Conservation (phyloP, 2,113 vertebrate species). For the Empidonax alnorum region DNA sequence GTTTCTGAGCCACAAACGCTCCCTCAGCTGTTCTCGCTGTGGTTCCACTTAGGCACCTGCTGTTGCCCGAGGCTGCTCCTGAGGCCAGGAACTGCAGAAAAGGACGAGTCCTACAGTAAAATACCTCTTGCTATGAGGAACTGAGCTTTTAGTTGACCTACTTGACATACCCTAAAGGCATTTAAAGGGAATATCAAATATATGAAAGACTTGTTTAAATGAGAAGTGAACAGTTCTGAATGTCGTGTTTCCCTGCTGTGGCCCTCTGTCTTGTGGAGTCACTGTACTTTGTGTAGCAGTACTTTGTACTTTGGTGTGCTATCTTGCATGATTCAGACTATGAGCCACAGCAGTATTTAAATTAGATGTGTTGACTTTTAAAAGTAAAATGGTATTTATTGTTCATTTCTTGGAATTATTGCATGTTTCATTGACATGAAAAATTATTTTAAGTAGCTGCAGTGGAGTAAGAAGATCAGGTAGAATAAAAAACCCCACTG, state of each 20-base stretch:
- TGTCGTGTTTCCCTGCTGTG: neutral
- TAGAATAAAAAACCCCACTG: neutral
- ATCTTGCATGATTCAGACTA: neutral
- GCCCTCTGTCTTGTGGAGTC: slow-evolving; percentile 22
- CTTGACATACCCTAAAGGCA: slow-evolving; percentile 56
- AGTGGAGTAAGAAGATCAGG: neutral
- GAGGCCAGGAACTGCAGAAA: slow-evolving; percentile 16
- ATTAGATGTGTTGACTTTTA: neutral
- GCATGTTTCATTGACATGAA: neutral
- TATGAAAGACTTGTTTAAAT: slow-evolving; percentile 26
- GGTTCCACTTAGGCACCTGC: slow-evolving; percentile 22
- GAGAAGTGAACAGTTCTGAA: slow-evolving; percentile 7
- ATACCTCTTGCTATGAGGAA: slow-evolving; percentile 16
- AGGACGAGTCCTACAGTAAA: slow-evolving; percentile 11
- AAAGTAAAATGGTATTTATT: neutral
- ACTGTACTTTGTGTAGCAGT: neutral
- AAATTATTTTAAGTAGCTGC: slow-evolving; percentile 36
- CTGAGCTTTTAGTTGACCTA: slow-evolving; percentile 54
- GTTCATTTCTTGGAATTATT: neutral
- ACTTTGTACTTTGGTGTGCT: slow-evolving; percentile 20
- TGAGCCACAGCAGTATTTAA: neutral
- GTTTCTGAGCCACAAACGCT: neutral
- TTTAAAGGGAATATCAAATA: slow-evolving; percentile 43
- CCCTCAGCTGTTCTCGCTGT: neutral
- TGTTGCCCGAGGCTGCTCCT: slow-evolving; percentile 17